Evolutionary conservation across 2,888 invertebrate genomes (phyloP).

Genomic region (Drosophila parthenogenetica): DNA sequence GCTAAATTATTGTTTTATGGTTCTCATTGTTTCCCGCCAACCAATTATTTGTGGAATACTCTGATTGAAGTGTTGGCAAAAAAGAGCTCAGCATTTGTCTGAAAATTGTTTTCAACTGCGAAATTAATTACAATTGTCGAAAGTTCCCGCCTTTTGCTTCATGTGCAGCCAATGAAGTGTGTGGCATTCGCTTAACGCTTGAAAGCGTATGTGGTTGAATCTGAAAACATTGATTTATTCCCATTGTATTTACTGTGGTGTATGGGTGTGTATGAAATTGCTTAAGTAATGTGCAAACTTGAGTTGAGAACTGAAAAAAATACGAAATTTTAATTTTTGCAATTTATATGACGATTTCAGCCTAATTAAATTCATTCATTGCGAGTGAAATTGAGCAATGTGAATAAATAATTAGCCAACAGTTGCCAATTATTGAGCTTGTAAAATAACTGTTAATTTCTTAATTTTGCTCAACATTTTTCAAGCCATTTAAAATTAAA

Average conservation of each 20-base stretch:
- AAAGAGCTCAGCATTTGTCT: conserved; percentile 20
- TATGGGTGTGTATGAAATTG: not conserved
- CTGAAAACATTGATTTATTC: conserved; percentile 27
- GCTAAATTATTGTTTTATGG: conserved; percentile 10
- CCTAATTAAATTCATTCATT: not conserved
- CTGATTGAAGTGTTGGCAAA: conserved; percentile 16
- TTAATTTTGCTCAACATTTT: not conserved
- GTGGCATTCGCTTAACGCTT: conserved; percentile 34
- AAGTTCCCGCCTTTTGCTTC: conserved; percentile 28
- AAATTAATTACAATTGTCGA: conserved; percentile 63
- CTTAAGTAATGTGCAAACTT: conserved; percentile 8
- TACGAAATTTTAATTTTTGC: not conserved
- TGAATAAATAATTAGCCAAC: not conserved
- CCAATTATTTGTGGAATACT: conserved; percentile 49
- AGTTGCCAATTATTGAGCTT: not conserved
- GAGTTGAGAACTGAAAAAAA: not conserved
- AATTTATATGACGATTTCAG: not conserved
- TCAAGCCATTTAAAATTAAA: not conserved
- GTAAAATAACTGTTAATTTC: not conserved
- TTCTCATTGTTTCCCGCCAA: conserved; percentile 14
- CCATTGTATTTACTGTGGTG: conserved; percentile 2
- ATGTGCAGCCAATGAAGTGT: conserved; percentile 53
- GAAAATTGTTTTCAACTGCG: conserved; percentile 41
- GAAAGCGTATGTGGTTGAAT: conserved; percentile 10
- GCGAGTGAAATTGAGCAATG: not conserved